A percentile compares a stretch with the other conserved stretches of the same genome.
These are phyloP conservation scores for Empidonax alnorum DNA, from an alignment of 2,113 vertebrate species.

Conservation along the genomic window DNA sequence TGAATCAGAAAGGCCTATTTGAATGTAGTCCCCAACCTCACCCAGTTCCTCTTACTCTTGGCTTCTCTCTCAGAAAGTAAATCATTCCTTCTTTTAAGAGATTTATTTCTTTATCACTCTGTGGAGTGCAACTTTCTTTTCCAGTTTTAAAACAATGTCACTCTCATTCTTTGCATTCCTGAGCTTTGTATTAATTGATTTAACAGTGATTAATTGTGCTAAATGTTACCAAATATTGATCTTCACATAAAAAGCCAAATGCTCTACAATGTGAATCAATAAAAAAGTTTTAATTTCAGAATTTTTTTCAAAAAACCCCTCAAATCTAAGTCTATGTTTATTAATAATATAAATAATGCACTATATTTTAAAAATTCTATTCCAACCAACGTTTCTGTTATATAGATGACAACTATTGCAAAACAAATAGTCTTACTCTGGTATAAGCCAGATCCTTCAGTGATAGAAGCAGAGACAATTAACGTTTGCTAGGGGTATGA, in stretches of 20 bases:
- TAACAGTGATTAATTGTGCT: neutral
- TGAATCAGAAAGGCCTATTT: constrained; percentile 27
- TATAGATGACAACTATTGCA: neutral
- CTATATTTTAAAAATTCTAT: neutral
- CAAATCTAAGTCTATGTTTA: neutral
- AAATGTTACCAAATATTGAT: neutral
- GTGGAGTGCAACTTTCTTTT: neutral
- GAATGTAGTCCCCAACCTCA: neutral
- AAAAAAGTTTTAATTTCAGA: neutral
- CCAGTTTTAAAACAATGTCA: neutral
- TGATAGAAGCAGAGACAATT: neutral
- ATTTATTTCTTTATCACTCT: neutral
- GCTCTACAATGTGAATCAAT: neutral
- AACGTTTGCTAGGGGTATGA: neutral
- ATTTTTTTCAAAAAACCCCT: neutral
- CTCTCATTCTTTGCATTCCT: neutral
- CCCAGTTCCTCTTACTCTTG: neutral
- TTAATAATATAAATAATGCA: neutral
- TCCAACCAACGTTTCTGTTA: neutral
- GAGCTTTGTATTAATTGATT: neutral
- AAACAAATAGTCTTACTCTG: neutral
- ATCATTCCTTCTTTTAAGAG: neutral
- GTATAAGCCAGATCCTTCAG: neutral
- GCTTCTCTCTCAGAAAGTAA: neutral
- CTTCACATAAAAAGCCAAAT: neutral